phyloP scores from a whole-genome alignment of 2,797 vertebrate species.

The Eleutherodactylus coqui region DNA sequence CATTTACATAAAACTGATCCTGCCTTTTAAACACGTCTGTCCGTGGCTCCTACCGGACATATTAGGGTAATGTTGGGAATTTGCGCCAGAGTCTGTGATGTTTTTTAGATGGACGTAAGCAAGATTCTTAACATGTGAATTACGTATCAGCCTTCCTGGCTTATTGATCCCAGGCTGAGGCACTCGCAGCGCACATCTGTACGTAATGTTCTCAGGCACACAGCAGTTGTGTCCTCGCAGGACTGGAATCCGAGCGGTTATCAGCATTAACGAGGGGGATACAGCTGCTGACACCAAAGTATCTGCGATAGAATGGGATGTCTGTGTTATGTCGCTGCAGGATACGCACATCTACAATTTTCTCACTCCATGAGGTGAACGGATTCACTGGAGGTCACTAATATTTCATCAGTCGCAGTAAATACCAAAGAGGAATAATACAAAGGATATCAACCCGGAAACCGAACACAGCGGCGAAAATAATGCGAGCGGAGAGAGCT shows the following conservation, averaged over 20 bases:
- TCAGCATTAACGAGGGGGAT: neutral
- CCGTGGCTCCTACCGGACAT: neutral
- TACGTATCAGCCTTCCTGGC: neutral
- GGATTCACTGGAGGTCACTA: slow-evolving; percentile 7
- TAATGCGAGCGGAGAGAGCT: neutral
- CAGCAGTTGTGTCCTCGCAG: neutral
- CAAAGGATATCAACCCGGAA: neutral
- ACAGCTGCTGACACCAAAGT: no score
- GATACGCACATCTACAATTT: neutral
- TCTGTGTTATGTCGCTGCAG: slow-evolving; percentile 6
- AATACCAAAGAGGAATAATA: neutral
- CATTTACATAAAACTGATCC: no score
- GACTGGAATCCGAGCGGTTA: neutral
- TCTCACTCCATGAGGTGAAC: neutral
- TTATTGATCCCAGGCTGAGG: slow-evolving; percentile 33
- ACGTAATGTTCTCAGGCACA: slow-evolving; percentile 8
- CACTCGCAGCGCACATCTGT: neutral
- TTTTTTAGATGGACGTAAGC: neutral
- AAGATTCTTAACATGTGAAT: slow-evolving; percentile 7
- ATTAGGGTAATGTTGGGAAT: neutral
- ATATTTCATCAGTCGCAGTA: slow-evolving; percentile 28
- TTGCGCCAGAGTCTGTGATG: neutral
- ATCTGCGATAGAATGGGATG: neutral
- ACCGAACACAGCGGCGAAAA: neutral
- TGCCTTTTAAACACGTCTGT: no score